Base-by-base conservation (phyloP, 1,140 invertebrate species). In the Dreissena rostriformis region DNA sequence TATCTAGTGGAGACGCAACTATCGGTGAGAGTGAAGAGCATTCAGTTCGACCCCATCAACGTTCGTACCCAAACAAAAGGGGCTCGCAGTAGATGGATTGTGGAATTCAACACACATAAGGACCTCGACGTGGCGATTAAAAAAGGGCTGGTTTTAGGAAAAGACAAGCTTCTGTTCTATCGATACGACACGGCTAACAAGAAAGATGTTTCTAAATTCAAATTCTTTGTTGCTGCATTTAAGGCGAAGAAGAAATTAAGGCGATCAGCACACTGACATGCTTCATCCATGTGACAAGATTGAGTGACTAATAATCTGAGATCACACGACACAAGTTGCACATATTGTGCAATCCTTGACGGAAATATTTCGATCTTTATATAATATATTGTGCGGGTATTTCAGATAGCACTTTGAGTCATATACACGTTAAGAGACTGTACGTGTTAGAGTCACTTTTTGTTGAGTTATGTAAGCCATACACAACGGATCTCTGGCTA, bases 1-100 rank as follows among this genome's bases (percentile, higher is more conserved):
- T 77, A 63, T 55, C 26, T 77, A 6, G 63, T 84, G n/a, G 82
- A 84, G 66, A 84, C 65, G 24, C 74, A 84, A 29, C 61, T 78
- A 12, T 65, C 66, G 10, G 74, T 84, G n/a, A 70, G 29, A 12
- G 74, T 77, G 0, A 72, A 63, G 28, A 29, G 14, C 7, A 49
- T 78, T n/a, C 82, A 84, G 53, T 84, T 72, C 28, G 82, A 84
- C 53, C 82, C 82, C 0, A n/a, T 84, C 1, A 66, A 77, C 49
- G 74, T 84, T 17, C 53, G 82, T 6, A n/a, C 57, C 10, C 22
- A 1, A 15, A 61, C 70, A 22, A 65, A 73, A 17, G 74, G 57
- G 22, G 53, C 72, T 11, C 53, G 29, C 19, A 84, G 82, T 53
- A 63, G 82, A 71, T 84, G 82, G 82, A 76, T 78, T 19, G 74